These are phyloP conservation scores for Tetrax tetrax DNA, from an alignment of 2,113 vertebrate genomes.

Conservation along the genomic window DNA sequence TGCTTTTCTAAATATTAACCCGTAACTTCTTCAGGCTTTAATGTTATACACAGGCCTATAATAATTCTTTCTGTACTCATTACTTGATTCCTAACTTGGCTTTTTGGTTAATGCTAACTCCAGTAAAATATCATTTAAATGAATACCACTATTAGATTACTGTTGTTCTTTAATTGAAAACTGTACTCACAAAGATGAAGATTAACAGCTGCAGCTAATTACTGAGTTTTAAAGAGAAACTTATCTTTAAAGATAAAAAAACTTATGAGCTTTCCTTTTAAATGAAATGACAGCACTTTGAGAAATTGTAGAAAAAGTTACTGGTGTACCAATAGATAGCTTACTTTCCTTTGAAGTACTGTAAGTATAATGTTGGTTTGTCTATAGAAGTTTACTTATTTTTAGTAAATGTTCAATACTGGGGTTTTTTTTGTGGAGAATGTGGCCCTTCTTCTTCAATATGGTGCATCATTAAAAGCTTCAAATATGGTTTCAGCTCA, in stretches of 20 bases:
- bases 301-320: not conserved
- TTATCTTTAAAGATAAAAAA: not conserved
- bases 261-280: not conserved
- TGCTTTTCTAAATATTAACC: not conserved
- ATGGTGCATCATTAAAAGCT: not conserved
- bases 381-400: not conserved
- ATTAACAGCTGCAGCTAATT: not conserved
- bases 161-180: not conserved
- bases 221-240: not conserved
- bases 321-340: not conserved
- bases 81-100: not conserved
- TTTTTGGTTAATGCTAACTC: not conserved
- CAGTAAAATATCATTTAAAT: not conserved
- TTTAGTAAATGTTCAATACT: not conserved
- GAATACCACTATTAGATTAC: not conserved
- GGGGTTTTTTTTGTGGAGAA: not conserved
- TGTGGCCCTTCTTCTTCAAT: not conserved
- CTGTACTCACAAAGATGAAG: not conserved
- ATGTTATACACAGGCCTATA: not conserved
- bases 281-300: not conserved
- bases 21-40: not conserved
- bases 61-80: not conserved
- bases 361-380: not conserved
- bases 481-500: not conserved
- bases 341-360: not conserved